Evolutionary conservation across 2,888 invertebrate species (phyloP), one percentile per base, ranked within the genome.

Genomic region (Sminthurinus aureus): DNA sequence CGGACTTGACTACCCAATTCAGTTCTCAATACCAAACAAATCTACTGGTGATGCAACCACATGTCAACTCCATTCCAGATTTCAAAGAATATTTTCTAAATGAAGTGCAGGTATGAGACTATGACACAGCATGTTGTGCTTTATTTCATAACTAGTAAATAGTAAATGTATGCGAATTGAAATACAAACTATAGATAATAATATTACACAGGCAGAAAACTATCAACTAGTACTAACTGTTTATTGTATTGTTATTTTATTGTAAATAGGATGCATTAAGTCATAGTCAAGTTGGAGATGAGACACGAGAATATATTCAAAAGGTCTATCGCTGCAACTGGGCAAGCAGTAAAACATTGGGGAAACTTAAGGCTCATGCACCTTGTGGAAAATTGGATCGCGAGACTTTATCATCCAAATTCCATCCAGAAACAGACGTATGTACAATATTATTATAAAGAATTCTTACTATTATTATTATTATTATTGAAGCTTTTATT

Each of bases 361-460:
- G 83, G 4, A 84, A 81, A 74, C 77, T 84, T 50, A 82, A 84
- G 64, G 81, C 85, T 0, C 77, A 81, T 69, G 83, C 86, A n/a
- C 84, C 85, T 0, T 89, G 89, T 79, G 84, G 79, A 76, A 85
- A 86, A 75, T 83, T 89, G n/a, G 86, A 82, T 77, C 84, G 77
- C 73, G 76, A 84, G 51, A 83, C 87, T 26, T 75, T 89, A 20
- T 84, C 85, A 26, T 81, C 84, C 66, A 89, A 89, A 82, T 87
- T 89, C 71, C 86, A 87, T 81, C 87, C 88, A 38, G 89, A 89
- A 64, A 83, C 89, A 20, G 89, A 89, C 85, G 89, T 89, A 84
- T 87, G 84, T 85, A 38, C 52, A 74, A 20, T 15, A 38, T 38
- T 4, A 38, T 4, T 38, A 38, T 6, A 38, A 38, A 38, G 3